Percentiles rank a stretch among this genome's conserved stretches.
Conservation (phyloP, 2,888 invertebrate genomes). For the Tipula confusa region DNA sequence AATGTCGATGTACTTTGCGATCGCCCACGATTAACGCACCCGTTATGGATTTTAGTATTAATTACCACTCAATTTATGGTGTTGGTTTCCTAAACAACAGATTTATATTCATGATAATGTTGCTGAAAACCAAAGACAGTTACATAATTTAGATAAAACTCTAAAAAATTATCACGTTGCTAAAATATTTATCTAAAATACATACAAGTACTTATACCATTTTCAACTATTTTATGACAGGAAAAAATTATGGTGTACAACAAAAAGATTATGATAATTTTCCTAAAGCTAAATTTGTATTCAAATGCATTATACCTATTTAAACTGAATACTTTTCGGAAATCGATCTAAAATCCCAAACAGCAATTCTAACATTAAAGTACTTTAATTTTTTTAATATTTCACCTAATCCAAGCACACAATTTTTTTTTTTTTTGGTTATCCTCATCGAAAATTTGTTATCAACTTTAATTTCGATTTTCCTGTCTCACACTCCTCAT, state of each 20-base stretch:
- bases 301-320: background rate
- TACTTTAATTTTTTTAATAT: background rate
- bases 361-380: background rate
- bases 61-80: too few relatives aligned
- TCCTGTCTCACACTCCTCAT: background rate
- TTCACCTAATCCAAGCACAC: background rate
- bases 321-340: background rate
- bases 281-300: background rate
- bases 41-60: too few relatives aligned
- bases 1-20: too few relatives aligned
- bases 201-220: background rate
- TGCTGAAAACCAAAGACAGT: too few relatives aligned
- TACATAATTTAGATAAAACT: background rate
- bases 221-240: background rate
- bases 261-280: background rate
- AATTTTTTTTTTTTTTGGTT: background rate
- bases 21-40: too few relatives aligned
- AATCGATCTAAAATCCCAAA: background rate
- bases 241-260: background rate
- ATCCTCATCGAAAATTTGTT: conserved; percentile 4
- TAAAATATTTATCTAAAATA: background rate
- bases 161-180: background rate
- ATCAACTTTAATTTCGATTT: background rate
- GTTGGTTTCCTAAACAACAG: too few relatives aligned
- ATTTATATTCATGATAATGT: too few relatives aligned